phyloP scores from a whole-genome alignment of 30 jellyfish, hydroid and myxozoan species.

The Mastigias papua region DNA sequence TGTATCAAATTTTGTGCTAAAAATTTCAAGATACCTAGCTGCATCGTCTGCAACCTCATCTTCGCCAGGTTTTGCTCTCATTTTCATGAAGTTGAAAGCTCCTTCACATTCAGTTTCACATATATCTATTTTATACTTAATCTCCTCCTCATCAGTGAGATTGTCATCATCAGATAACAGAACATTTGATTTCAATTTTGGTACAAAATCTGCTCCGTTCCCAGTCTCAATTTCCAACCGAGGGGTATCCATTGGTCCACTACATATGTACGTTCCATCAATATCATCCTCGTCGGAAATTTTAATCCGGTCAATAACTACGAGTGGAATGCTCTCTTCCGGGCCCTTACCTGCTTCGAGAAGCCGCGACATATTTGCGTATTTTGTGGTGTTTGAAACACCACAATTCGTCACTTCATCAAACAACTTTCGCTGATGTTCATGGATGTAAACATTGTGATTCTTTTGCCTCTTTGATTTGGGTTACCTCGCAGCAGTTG shows the following conservation, averaged over 20 bases:
- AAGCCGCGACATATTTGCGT: background rate
- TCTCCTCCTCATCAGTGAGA: background rate
- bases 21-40: background rate
- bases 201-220: background rate
- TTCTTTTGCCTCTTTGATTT: too few species aligned
- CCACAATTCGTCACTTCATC: too few species aligned
- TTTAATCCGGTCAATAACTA: background rate
- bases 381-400: background rate
- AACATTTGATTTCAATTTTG: background rate
- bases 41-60: background rate
- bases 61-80: background rate
- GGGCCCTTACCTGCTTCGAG: background rate
- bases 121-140: background rate
- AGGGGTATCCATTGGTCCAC: background rate
- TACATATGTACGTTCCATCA: background rate
- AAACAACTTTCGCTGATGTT: background rate
- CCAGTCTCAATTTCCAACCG: background rate
- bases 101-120: background rate
- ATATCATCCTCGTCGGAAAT: background rate
- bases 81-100: conserved; percentile 2
- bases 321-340: conserved; percentile 1
- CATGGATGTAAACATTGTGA: background rate
- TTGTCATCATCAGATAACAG: background rate
- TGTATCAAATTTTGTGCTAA: background rate
- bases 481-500: too few species aligned